Evolutionary conservation across 2,113 vertebrate genomes (phyloP), one percentile per base, ranked within the genome.

Genomic region (Cercocebus atys): DNA sequence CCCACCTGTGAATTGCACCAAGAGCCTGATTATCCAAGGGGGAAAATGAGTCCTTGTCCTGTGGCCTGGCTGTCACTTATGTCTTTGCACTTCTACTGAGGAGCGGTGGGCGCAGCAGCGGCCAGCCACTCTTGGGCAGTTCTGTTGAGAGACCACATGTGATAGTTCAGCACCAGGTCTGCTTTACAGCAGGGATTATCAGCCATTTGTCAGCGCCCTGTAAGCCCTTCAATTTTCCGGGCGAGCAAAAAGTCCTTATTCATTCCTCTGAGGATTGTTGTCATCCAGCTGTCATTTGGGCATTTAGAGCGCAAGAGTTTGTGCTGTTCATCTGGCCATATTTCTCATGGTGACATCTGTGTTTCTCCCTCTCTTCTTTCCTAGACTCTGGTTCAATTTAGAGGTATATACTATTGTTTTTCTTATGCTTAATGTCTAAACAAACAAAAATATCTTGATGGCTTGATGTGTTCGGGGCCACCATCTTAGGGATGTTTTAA

Each of bases 391-490:
- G 10, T 80, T 87, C 68, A 83, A 11, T 22, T 47, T 57, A 64
- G n/a, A 61, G 55, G 47, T 23, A 25, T 18, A 79, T 5, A 30
- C n/a, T 75, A 43, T 22, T 59, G n/a, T 55, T 50, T 55, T 76
- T 47, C 16, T 95, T 89, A 32, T 72, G 59, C 23, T 89, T 90
- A 45, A 27, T 47, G 18, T 88, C 16, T 30, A 66, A 59, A 68
- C 70, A 96, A 96, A 90, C 25, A 52, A 78, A 82, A 80, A 40
- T 23, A 59, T 94, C 55, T 38, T 50, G 32, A 64, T 57, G 30
- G 5, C 43, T 93, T 88, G 0, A 68, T 73, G 30, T 23, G 61
- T 82, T 57, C 23, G 14, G 14, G 45, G 45, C 16, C 45, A 82
- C 73, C 23, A 6, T 50, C 2, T 5, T 12, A 23, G 40, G 16